Evolutionary conservation across 2,797 vertebrate genomes (phyloP).

Genomic region (Manis javanica): DNA sequence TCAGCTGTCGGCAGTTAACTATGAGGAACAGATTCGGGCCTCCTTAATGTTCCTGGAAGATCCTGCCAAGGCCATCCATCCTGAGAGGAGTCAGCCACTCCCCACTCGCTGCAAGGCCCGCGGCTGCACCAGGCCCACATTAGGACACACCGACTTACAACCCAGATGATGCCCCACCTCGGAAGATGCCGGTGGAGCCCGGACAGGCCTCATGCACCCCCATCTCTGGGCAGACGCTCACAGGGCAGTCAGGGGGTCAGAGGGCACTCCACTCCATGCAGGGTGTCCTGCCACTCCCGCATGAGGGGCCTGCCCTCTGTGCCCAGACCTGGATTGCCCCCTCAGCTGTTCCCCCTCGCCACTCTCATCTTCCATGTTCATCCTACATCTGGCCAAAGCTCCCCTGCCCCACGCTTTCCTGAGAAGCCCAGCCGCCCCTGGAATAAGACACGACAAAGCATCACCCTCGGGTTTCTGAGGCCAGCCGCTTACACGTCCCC

Average conservation of each 20-base stretch:
- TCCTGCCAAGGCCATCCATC: background rate
- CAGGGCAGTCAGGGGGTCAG: fast-evolving
- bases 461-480: fast-evolving
- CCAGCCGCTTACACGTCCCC: background rate
- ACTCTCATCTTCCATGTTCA: fast-evolving
- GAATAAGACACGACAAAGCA: background rate
- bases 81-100: background rate
- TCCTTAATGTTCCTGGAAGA: fast-evolving
- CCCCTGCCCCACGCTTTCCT: background rate
- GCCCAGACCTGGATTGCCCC: background rate
- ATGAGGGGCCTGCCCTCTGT: fast-evolving
- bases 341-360: fast-evolving
- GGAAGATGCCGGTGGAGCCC: background rate
- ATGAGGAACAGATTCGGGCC: fast-evolving
- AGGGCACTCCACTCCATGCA: background rate
- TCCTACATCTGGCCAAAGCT: background rate
- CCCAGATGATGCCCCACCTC: background rate
- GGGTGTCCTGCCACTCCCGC: fast-evolving
- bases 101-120: background rate
- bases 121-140: fast-evolving
- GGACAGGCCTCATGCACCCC: fast-evolving
- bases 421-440: background rate
- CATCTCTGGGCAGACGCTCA: background rate
- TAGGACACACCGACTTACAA: fast-evolving
- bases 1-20: background rate